Evolutionary conservation across 1,140 invertebrate species (phyloP), one percentile per base, ranked within the genome.

Genomic region (Antheraea mylitta): DNA sequence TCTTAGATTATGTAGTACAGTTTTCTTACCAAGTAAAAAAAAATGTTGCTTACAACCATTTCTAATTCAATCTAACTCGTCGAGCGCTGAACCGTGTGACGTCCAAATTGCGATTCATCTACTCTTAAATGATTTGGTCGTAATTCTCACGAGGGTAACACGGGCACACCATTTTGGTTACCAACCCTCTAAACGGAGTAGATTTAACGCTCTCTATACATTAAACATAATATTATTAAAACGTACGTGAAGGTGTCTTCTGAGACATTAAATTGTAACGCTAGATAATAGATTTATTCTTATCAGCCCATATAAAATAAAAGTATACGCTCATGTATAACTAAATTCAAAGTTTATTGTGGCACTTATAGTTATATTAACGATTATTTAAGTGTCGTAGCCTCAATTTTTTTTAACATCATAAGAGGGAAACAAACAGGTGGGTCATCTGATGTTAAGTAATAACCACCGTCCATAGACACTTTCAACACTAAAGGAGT

Each of bases 231-330:
- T 13, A 36, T 22, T 19, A 61, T 19, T 19, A 61, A 22, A 61
- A 61, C 59, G 11, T 22, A 22, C 30, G 7, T 53, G 65, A 36
- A 36, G 48, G 16, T 66, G 18, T 18, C 30, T 37, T 18, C n/a
- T 53, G 36, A 58, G 36, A 22, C 18, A 18, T 30, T 37, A 61
- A 58, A 64, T 36, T 42, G 48, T 66, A 70, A 67, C 38, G 38
- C 7, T 9, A 22, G 58, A 71, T 64, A 71, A 48, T 58, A 66
- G 65, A 64, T 58, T 70, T 38, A 62, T 66, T 60, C 53, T 38
- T 18, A 2, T 42, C 18, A 66, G 61, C 58, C 42, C 65, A 11
- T 4, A 64, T 37, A 9, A 22, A 22, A 11, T 61, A 19, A 61
- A 22, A 19, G 2, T 11, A 61, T 19, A 4, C 19, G 7, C 11